phyloP scores from a whole-genome alignment of 2,797 vertebrate species.

The Bradypodion pumilum region DNA sequence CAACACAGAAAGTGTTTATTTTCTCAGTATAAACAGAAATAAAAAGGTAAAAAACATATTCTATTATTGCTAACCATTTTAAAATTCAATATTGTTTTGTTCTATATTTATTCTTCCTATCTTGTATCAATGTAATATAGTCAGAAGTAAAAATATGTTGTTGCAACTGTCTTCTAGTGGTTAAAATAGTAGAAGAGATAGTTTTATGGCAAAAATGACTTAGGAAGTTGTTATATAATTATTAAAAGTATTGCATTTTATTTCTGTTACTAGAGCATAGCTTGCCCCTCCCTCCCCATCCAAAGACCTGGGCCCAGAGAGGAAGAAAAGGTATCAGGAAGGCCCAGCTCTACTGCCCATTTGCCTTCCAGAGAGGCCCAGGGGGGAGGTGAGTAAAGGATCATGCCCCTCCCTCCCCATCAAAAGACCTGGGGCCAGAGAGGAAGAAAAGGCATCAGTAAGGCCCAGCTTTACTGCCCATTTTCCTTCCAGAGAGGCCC shows the following conservation, averaged over 20 bases:
- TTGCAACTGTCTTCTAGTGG: neutral
- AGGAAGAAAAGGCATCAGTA: too few species aligned
- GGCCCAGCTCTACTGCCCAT: too few species aligned
- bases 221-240: constrained; percentile 3
- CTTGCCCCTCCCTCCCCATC: too few species aligned
- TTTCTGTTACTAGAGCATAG: constrained; percentile 81
- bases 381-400: too few species aligned
- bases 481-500: too few species aligned
- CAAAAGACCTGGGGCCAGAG: too few species aligned
- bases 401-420: too few species aligned
- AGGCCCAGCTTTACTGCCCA: too few species aligned
- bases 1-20: constrained; percentile 91
- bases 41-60: constrained; percentile 83
- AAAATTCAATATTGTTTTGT: neutral
- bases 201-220: constrained; percentile 6
- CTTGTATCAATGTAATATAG: neutral
- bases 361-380: too few species aligned
- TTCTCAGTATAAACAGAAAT: constrained; percentile 95
- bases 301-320: too few species aligned
- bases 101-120: neutral
- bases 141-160: neutral
- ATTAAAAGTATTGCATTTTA: constrained; percentile 27
- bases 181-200: neutral
- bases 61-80: neutral
- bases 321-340: too few species aligned